Base-by-base conservation (phyloP, 1,140 invertebrate species). In the Drosophila mojavensis region DNA sequence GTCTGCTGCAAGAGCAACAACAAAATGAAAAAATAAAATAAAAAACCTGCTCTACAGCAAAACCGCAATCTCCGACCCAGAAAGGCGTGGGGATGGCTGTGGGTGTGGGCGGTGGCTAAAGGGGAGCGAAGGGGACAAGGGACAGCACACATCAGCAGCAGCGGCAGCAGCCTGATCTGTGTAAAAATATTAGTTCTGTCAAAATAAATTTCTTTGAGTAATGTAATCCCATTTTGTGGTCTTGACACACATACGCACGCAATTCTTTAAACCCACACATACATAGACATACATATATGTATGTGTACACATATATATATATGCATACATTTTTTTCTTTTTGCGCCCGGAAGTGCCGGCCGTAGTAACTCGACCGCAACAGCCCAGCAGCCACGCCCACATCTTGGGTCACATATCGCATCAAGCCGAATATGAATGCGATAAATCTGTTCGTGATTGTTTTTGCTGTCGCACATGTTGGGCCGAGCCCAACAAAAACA, bases 191-290 rank as follows among this genome's bases (percentile, higher is more conserved):
- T 91, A 91, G 89, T 91, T 91, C 89, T 91, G 89, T 91, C 89
- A 91, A 91, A 91, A 91, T 91, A 91, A 82, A 91, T 91, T 91
- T 91, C 79, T 78, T 82, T 91, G 89, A 91, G 84, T 91, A 91
- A 91, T 91, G 89, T 91, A 84, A 90, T 81, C 89, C 84, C 89
- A 90, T 90, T 90, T 90, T 85, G 82, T 61, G 88, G 82, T 82
- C 80, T 81, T 81, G 61, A 86, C 80, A 86, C 83, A 83, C 74
- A 78, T 70, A 76, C 53, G 51, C 58, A 67, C 45, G 55, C 41
- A 24, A 56, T 58, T 79, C 67, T 59, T 45, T 45, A 45, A 45
- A 9, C 15, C 13, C 15, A 7, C 13, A 15, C 41, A n/a, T 3
- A 43, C 41, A 5, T 7, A 17, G 1, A 17, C 3, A 45, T 2